phyloP scores from a whole-genome alignment of 2,113 vertebrate genomes.

The Lutjanus erythropterus region DNA sequence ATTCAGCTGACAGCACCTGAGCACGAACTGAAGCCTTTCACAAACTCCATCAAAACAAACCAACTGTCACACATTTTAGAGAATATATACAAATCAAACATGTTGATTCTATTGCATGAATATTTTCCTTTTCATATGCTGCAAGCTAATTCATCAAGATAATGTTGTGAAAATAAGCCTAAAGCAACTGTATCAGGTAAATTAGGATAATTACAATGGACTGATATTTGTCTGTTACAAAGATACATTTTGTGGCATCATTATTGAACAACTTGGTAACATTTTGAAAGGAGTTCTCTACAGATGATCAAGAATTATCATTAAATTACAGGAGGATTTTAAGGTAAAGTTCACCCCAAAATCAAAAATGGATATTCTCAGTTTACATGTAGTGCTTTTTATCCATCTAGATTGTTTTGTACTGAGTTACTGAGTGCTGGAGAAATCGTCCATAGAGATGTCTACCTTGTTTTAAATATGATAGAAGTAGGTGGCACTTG shows the following conservation, averaged over 20 bases:
- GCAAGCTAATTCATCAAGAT: not conserved
- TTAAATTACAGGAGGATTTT: too few species aligned
- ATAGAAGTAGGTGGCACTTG: too few species aligned
- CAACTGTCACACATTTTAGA: not conserved
- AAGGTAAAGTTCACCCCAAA: too few species aligned
- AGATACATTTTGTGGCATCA: not conserved
- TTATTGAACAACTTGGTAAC: not conserved
- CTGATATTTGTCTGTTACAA: not conserved
- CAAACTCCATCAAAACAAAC: constrained; percentile 5
- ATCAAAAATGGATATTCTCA: too few species aligned
- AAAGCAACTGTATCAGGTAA: not conserved
- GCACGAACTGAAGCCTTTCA: constrained; percentile 8
- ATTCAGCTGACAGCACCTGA: constrained; percentile 38
- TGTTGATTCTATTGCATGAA: not conserved
- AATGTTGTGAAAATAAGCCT: not conserved
- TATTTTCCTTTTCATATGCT: not conserved
- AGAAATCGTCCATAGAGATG: too few species aligned
- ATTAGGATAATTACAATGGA: not conserved
- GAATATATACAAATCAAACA: not conserved
- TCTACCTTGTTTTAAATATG: too few species aligned
- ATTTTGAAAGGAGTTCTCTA: not conserved
- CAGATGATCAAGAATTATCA: not conserved
- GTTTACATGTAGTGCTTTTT: too few species aligned
- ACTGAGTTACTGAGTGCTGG: too few species aligned
- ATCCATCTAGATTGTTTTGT: too few species aligned